Percentiles rank a stretch among this genome's conserved stretches.
These are phyloP conservation scores for Digitonthophagus gazella DNA, from an alignment of 2,888 invertebrate species.

Conservation along the genomic window DNA sequence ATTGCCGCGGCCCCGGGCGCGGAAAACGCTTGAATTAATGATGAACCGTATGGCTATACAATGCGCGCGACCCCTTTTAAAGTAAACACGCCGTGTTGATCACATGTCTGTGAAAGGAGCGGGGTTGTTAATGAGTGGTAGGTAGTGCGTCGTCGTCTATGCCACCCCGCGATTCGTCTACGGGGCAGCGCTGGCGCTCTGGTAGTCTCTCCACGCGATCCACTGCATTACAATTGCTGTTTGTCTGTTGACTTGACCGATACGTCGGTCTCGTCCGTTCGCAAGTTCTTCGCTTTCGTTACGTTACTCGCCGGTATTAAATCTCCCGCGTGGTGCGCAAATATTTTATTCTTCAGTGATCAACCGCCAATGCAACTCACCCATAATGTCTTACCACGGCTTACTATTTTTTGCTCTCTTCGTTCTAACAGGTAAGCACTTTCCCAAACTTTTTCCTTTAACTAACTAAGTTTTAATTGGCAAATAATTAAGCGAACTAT, in stretches of 20 bases:
- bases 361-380: neutral
- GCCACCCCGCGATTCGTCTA: slow-evolving; percentile 32
- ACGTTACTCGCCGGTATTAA: neutral
- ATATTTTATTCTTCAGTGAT: neutral
- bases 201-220: slow-evolving; percentile 41
- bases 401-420: neutral
- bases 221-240: slow-evolving; percentile 46
- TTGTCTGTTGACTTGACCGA: slow-evolving; percentile 40
- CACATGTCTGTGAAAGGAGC: slow-evolving; percentile 39
- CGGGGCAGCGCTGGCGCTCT: slow-evolving; percentile 40
- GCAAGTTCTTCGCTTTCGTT: neutral
- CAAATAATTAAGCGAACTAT: neutral
- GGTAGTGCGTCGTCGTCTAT: slow-evolving; percentile 29
- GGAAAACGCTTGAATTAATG: slow-evolving; percentile 37
- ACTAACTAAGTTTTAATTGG: neutral
- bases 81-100: slow-evolving; percentile 41
- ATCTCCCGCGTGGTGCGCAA: neutral
- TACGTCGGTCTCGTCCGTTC: slow-evolving; percentile 28
- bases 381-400: neutral
- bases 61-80: slow-evolving; percentile 36
- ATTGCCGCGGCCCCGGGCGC: slow-evolving; percentile 33
- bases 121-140: slow-evolving; percentile 39
- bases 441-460: neutral
- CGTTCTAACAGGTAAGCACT: neutral
- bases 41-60: slow-evolving; percentile 36